Evolutionary conservation across 2,888 invertebrate genomes (phyloP).

Genomic region (Tridacna crocea): DNA sequence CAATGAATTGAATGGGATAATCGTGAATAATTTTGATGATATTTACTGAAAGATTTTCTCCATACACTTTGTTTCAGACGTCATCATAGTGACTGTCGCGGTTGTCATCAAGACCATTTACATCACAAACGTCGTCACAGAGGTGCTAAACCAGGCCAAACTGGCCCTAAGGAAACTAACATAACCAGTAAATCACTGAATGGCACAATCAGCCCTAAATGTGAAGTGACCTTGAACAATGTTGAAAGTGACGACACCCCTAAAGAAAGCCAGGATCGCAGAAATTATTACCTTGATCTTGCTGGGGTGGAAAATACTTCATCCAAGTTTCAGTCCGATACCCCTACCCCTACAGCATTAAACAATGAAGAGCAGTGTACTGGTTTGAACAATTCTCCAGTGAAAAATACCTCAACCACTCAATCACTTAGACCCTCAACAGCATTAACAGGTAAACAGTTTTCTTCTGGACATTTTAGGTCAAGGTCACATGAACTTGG

Average conservation of each 20-base stretch:
- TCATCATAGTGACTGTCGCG: conserved; percentile 77
- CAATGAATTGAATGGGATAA: too few species aligned
- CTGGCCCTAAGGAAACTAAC: conserved; percentile 51
- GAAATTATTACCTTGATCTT: conserved; percentile 83
- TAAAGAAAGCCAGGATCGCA: conserved; percentile 77
- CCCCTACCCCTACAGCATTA: conserved; percentile 51
- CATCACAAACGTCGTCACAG: conserved; percentile 73
- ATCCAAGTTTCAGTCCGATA: conserved; percentile 68
- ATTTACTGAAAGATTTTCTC: too few species aligned
- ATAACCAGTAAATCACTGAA: conserved; percentile 20
- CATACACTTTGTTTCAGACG: conserved; percentile 69
- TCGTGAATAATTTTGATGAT: too few species aligned
- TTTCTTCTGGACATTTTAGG: conserved; percentile 81
- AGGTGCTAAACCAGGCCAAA: conserved; percentile 56
- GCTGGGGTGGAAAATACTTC: conserved; percentile 83
- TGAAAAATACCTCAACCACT: conserved; percentile 52
- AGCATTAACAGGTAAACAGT: conserved; percentile 67
- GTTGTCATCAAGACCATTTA: conserved; percentile 68
- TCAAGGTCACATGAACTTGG: conserved; percentile 84
- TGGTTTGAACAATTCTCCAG: conserved; percentile 60
- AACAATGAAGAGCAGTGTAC: conserved; percentile 34
- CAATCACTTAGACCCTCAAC: conserved; percentile 60
- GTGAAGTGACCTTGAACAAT: conserved; percentile 39
- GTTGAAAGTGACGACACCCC: conserved; percentile 61
- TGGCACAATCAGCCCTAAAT: conserved; percentile 31